Base-by-base conservation (phyloP, 2,888 invertebrate species). In the Nomada fucata region DNA sequence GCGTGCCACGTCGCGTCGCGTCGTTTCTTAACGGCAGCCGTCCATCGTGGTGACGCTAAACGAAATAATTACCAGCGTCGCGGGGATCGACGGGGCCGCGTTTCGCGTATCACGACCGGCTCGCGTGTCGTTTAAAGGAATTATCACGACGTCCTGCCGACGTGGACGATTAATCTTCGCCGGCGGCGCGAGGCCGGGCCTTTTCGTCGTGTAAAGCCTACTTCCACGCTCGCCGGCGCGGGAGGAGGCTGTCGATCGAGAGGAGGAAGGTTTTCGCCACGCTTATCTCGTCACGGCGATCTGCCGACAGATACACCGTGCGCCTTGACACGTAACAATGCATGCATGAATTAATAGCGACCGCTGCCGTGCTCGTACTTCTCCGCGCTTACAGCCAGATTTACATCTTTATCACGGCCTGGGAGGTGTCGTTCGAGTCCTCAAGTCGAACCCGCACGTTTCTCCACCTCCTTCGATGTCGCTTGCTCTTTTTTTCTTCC, bases 331-430 rank as follows among this genome's bases (percentile, higher is more conserved):
- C 90, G 90, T 91, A 92, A 92, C 91, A 92, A 92, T 91, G 91
- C 91, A 92, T 92, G 92, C 91, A 92, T 92, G 92, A 92, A 92
- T 92, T 92, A 92, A 92, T 92, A 92, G 91, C 89, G 88, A 85
- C 83, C 76, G 91, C 90, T 91, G 90, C 88, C 71, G 89, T 82
- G 84, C 83, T 85, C 83, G 85, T 88, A 89, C 85, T 75, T 86
- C 86, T 86, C 85, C 70, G 88, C 88, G 88, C 89, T 87, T 87
- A 86, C 87, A 89, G 82, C 82, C 83, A 89, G 90, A 89, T 88
- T 91, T 91, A 92, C 92, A 92, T 92, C 92, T 92, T 91, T 90
- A 91, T 90, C 90, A 86, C 87, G 80, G 82, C 85, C 74, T 87
- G 86, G 69, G 80, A 88, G 87, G 86, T 88, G 88, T 90, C 89